Evolutionary conservation across 1,140 invertebrate species (phyloP).

Genomic region (Drosophila prosaltans): DNA sequence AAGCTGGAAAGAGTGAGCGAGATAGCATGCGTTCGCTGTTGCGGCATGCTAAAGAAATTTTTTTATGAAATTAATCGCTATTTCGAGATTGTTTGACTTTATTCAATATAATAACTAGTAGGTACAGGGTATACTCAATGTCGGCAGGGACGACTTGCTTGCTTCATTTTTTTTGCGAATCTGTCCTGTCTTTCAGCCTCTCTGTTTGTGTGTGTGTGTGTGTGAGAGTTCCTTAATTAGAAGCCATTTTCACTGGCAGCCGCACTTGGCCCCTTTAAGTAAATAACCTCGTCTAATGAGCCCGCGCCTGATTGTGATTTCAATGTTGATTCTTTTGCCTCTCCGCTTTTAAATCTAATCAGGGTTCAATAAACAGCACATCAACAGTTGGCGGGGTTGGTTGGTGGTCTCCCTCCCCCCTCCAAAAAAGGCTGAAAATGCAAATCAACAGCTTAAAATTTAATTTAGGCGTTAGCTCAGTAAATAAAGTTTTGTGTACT

Average conservation of each 20-base stretch:
- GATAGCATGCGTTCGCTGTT: no score
- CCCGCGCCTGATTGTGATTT: slow-evolving; percentile 54
- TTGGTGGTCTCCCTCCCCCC: background rate
- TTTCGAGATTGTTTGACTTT: no score
- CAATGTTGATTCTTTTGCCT: slow-evolving; percentile 45
- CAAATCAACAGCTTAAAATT: slow-evolving; percentile 81
- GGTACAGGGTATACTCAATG: no score
- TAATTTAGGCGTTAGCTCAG: slow-evolving; percentile 73
- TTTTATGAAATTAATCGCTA: no score
- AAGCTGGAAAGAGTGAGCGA: no score
- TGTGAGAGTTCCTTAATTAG: slow-evolving; percentile 65
- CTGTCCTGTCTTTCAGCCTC: background rate
- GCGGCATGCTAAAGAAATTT: no score
- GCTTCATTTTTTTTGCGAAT: slow-evolving; percentile 57
- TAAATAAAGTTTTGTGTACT: slow-evolving; percentile 72
- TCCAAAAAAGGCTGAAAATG: slow-evolving; percentile 57
- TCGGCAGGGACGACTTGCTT: no score
- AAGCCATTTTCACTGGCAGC: slow-evolving; percentile 48
- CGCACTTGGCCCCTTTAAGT: slow-evolving; percentile 16
- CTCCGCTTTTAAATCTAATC: slow-evolving; percentile 58
- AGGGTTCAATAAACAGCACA: slow-evolving; percentile 73
- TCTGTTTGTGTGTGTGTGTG: slow-evolving; percentile 28
- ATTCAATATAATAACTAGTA: no score
- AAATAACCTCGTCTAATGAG: slow-evolving; percentile 63
- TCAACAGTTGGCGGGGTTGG: slow-evolving; percentile 13